Base-by-base conservation (phyloP, 1,140 invertebrate species). In the Euwallacea similis region DNA sequence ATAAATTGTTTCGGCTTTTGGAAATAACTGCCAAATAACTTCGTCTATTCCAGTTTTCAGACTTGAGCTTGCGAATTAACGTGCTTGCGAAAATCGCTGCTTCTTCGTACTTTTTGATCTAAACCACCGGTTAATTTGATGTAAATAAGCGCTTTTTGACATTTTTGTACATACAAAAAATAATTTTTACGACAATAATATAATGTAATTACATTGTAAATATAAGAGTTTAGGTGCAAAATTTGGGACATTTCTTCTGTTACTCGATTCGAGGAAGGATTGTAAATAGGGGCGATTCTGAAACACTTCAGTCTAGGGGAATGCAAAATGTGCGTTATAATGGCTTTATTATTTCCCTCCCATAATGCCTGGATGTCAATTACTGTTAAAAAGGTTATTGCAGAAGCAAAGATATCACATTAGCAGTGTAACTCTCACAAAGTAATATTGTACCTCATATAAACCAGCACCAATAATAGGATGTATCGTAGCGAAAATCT, bases 141-240 rank as follows among this genome's bases (percentile, higher is more conserved):
- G 9, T 13, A 11, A 50, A 50, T 13, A 50, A 50, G 9, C 13
- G 9, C 13, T 13, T 11, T 13, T 11, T 10, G 13, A 10, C 46
- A 58, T 58, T 16, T 15, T 33, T 58, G 55, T 58, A 58, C 13
- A 61, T 61, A 42, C 46, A 43, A 8, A 11, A 61, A 66, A 66
- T 66, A 66, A 66, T 66, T 66, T 55, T 53, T 66, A 66, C 9
- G 64, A 66, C 64, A 66, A 66, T 66, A 66, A 66, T 66, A 66
- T 56, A 64, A 11, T 64, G 44, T 64, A 64, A 64, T 33, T 46
- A 50, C 13, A 13, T 11, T 62, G 50, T 53, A 53, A 53, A 53
- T 53, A 53, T 53, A 53, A 15, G 50, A 53, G 50, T 53, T 53
- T 50, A 11, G 9, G 46, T 11, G 46, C 9, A 13, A 13, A 13